phyloP scores from a whole-genome alignment of 2,797 vertebrate genomes.

The Hirundo rustica region DNA sequence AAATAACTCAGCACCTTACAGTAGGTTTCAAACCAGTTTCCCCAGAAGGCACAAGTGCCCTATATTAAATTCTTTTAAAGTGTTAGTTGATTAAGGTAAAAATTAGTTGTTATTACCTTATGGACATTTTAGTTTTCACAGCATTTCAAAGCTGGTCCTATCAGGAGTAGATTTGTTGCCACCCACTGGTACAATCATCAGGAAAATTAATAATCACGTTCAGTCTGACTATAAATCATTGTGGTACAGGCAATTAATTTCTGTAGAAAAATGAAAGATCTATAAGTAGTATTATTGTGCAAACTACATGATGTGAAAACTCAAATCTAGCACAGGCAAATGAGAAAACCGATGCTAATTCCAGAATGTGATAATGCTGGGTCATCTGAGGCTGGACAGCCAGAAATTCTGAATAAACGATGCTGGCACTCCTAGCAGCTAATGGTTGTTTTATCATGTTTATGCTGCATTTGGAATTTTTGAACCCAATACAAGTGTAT shows the following conservation, averaged over 20 bases:
- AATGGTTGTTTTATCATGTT: slow-evolving; percentile 30
- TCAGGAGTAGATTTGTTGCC: slow-evolving; percentile 84
- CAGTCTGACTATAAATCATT: slow-evolving; percentile 93
- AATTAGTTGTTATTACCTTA: slow-evolving; percentile 89
- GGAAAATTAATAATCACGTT: slow-evolving; percentile 97
- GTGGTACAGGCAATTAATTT: slow-evolving; percentile 96
- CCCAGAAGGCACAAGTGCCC: slow-evolving; percentile 81
- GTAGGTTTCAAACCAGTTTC: slow-evolving; percentile 82
- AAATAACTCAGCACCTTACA: slow-evolving; percentile 84
- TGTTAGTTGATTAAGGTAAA: slow-evolving; percentile 93
- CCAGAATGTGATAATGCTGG: slow-evolving; percentile 60
- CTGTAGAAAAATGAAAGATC: slow-evolving; percentile 85
- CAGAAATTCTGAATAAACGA: slow-evolving; percentile 63
- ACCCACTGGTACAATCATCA: slow-evolving; percentile 95
- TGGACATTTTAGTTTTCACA: slow-evolving; percentile 86
- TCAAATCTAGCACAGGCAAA: slow-evolving; percentile 74
- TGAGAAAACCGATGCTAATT: slow-evolving; percentile 72
- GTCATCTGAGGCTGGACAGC: slow-evolving; percentile 57
- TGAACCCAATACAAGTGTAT: not conserved
- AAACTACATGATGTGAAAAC: slow-evolving; percentile 84
- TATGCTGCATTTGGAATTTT: slow-evolving; percentile 3
- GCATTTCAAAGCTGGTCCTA: slow-evolving; percentile 83
- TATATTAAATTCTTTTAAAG: slow-evolving; percentile 89
- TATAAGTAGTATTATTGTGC: slow-evolving; percentile 88
- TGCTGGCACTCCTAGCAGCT: slow-evolving; percentile 38